A percentile compares a stretch with the other conserved stretches of the same genome.
These are phyloP conservation scores for Hozukius guyotensis DNA, from an alignment of 2,797 vertebrate species.

Conservation along the genomic window DNA sequence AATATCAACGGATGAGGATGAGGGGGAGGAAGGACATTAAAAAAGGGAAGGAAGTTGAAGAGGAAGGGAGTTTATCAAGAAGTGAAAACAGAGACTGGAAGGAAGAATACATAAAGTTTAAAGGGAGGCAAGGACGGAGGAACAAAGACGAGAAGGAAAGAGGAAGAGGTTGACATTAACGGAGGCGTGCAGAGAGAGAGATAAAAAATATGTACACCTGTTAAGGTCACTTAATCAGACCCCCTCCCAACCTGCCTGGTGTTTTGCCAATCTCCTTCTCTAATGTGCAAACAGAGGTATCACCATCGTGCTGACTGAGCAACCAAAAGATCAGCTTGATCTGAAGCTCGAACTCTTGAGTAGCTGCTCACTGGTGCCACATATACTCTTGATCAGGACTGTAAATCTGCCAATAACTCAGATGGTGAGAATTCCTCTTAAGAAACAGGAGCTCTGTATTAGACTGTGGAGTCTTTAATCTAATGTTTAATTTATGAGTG, in stretches of 20 bases:
- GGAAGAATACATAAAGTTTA: background rate
- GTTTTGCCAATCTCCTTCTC: constrained; percentile 21
- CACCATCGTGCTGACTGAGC: constrained; percentile 43
- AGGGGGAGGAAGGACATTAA: background rate
- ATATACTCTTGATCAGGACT: constrained; percentile 42
- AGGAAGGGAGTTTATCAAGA: background rate
- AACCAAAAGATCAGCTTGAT: constrained; percentile 41
- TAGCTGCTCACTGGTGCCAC: constrained; percentile 12
- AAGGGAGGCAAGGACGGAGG: background rate
- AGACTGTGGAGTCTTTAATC: constrained; percentile 30
- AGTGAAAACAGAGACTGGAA: background rate
- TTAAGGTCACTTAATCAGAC: constrained; percentile 50
- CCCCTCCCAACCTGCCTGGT: constrained; percentile 8
- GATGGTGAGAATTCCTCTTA: constrained; percentile 52
- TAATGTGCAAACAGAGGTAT: constrained; percentile 43
- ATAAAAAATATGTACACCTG: constrained; percentile 49
- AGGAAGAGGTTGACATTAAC: constrained; percentile 27
- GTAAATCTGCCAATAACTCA: constrained; percentile 47
- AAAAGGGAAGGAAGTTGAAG: background rate
- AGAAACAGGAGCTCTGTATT: constrained; percentile 52
- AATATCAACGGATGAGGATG: background rate
- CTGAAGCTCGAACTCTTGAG: constrained; percentile 7
- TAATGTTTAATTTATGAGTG: constrained; percentile 36
- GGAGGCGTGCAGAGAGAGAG: constrained; percentile 19
- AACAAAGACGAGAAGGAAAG: constrained; percentile 7